phyloP scores from a whole-genome alignment of 2,888 invertebrate species.

The Cosmia trapezina region DNA sequence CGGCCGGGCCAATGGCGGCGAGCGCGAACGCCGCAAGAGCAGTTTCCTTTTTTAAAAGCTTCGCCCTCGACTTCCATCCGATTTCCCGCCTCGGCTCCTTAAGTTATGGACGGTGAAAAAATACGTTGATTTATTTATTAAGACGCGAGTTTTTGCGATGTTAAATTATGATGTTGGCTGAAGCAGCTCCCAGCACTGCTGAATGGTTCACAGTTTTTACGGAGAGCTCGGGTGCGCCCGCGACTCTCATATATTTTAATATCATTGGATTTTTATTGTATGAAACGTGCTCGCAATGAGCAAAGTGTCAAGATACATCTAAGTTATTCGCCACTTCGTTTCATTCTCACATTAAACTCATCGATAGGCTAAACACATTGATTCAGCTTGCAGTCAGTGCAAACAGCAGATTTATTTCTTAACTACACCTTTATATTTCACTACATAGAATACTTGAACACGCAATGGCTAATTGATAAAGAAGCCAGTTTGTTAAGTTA shows the following conservation, averaged over 20 bases:
- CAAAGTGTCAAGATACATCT: slow-evolving; percentile 56
- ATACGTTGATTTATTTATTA: slow-evolving; percentile 87
- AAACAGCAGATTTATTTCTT: slow-evolving; percentile 53
- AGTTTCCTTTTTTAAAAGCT: slow-evolving; percentile 90
- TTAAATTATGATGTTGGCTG: slow-evolving; percentile 87
- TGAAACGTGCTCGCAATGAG: slow-evolving; percentile 70
- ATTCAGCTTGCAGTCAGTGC: slow-evolving; percentile 25
- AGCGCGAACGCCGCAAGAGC: slow-evolving; percentile 82
- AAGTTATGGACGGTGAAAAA: slow-evolving; percentile 88
- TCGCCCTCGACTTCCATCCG: slow-evolving; percentile 89
- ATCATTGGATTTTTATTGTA: slow-evolving; percentile 77
- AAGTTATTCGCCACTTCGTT: slow-evolving; percentile 56
- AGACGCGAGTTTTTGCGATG: slow-evolving; percentile 83
- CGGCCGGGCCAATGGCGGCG: slow-evolving; percentile 81
- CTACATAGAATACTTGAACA: slow-evolving; percentile 5
- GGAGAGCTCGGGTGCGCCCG: slow-evolving; percentile 42
- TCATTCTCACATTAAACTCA: slow-evolving; percentile 43
- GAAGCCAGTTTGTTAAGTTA: not conserved
- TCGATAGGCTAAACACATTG: slow-evolving; percentile 51
- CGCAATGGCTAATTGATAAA: slow-evolving; percentile 7
- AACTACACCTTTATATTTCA: slow-evolving; percentile 29
- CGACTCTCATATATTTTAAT: slow-evolving; percentile 70
- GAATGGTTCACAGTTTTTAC: slow-evolving; percentile 79
- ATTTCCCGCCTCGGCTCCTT: slow-evolving; percentile 88
- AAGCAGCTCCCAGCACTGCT: slow-evolving; percentile 72